Evolutionary conservation across 2,888 invertebrate genomes (phyloP).

Genomic region (Panzeria rudis): DNA sequence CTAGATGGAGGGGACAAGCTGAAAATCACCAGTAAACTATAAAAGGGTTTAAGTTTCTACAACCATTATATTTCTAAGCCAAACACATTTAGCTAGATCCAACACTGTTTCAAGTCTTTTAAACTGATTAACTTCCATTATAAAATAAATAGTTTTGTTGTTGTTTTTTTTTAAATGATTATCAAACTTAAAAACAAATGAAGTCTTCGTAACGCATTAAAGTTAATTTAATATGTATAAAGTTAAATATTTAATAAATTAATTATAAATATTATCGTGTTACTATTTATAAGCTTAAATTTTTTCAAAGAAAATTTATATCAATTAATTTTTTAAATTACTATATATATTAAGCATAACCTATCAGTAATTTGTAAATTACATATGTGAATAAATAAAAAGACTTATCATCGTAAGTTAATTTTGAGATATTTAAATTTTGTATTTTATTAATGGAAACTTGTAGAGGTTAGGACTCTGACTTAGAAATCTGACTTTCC

Average conservation of each 20-base stretch:
- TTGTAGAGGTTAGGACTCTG: not conserved
- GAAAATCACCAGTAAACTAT: too few species aligned
- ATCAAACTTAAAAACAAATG: not conserved
- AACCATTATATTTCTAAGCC: too few species aligned
- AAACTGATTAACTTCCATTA: conserved; percentile 28
- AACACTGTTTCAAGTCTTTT: conserved; percentile 8
- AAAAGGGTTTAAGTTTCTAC: too few species aligned
- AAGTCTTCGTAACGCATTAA: conserved; percentile 1
- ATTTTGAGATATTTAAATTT: conserved; percentile 41
- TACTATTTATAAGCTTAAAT: conserved; percentile 5
- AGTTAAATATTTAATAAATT: not conserved
- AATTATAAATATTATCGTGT: not conserved
- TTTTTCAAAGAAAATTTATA: not conserved
- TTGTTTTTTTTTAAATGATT: not conserved
- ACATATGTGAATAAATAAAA: conserved; percentile 68
- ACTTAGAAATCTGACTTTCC: not conserved
- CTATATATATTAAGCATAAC: conserved; percentile 10
- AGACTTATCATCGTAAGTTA: conserved; percentile 70
- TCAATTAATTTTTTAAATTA: conserved; percentile 9
- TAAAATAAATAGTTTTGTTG: not conserved
- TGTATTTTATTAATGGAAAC: conserved; percentile 8
- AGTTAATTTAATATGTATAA: not conserved
- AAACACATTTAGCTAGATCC: too few species aligned
- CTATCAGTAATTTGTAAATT: conserved; percentile 43
- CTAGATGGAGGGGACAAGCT: too few species aligned